Evolutionary conservation across 2,113 vertebrate species (phyloP).

Genomic region (Strix aluco): DNA sequence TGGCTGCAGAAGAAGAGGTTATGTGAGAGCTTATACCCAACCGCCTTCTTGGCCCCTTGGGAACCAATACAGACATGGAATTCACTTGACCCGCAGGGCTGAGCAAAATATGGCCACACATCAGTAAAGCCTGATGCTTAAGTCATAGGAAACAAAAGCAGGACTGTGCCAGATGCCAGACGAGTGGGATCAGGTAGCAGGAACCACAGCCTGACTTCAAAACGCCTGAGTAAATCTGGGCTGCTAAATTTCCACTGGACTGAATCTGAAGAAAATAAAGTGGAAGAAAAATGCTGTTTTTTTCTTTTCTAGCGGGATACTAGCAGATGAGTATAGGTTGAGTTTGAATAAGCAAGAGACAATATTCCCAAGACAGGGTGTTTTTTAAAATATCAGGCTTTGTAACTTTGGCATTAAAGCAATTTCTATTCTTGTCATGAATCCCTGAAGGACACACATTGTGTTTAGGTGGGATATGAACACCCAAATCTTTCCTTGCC

Average conservation of each 20-base stretch:
- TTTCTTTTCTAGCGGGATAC: neutral
- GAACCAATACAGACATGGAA: constrained; percentile 56
- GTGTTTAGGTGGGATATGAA: neutral
- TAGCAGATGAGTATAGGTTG: neutral
- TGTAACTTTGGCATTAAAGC: neutral
- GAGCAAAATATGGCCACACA: constrained; percentile 62
- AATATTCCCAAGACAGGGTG: neutral
- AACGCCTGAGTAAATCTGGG: constrained; percentile 38
- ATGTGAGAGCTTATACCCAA: constrained; percentile 59
- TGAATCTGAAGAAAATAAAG: constrained; percentile 28
- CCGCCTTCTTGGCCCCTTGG: constrained; percentile 50
- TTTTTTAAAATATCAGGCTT: neutral
- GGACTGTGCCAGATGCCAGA: constrained; percentile 66
- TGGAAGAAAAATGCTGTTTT: neutral
- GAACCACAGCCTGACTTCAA: constrained; percentile 53
- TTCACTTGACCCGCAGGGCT: constrained; percentile 67
- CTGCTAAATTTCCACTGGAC: constrained; percentile 35
- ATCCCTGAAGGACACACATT: neutral
- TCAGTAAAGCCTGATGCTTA: constrained; percentile 63
- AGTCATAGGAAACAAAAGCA: constrained; percentile 67
- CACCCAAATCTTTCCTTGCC: neutral
- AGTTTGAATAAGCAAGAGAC: neutral
- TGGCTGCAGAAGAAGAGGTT: constrained; percentile 66
- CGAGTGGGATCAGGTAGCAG: constrained; percentile 67
- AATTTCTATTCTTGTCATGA: constrained; percentile 4